Percentiles rank a stretch among this genome's conserved stretches.
Conservation (phyloP, 2,113 vertebrate genomes). For the Corythoichthys haematopterus region DNA sequence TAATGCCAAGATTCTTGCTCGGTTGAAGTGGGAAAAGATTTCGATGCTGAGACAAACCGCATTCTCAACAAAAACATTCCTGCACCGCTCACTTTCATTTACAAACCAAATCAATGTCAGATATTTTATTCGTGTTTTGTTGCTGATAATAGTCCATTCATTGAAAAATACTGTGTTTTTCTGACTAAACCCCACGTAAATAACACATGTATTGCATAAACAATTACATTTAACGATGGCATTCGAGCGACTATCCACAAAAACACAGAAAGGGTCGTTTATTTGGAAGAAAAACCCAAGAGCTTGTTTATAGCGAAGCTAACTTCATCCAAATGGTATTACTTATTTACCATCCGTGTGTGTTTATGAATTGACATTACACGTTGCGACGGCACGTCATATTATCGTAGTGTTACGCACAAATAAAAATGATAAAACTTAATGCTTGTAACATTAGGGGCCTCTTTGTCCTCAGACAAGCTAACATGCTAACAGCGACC, state of each 20-base stretch:
- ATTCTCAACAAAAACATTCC: neutral
- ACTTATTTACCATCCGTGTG: neutral
- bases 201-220: neutral
- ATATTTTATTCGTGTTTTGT: neutral
- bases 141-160: conserved; percentile 3
- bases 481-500: conserved; percentile 40
- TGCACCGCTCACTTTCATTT: rapidly evolving
- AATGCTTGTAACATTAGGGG: conserved; percentile 2
- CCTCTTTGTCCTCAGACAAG: conserved; percentile 68
- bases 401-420: neutral
- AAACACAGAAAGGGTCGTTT: neutral
- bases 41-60: neutral
- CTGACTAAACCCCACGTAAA: neutral
- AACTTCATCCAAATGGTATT: neutral
- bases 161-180: neutral
- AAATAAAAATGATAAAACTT: neutral
- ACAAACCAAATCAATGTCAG: neutral
- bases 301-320: neutral
- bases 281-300: neutral
- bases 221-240: neutral
- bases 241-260: neutral
- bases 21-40: conserved; percentile 4
- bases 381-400: neutral
- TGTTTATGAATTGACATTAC: neutral
- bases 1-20: conserved; percentile 21